Percentiles rank a stretch among this genome's conserved stretches.
These are phyloP conservation scores for Odontomachus brunneus DNA, from an alignment of 1,140 invertebrate genomes.

Conservation along the genomic window DNA sequence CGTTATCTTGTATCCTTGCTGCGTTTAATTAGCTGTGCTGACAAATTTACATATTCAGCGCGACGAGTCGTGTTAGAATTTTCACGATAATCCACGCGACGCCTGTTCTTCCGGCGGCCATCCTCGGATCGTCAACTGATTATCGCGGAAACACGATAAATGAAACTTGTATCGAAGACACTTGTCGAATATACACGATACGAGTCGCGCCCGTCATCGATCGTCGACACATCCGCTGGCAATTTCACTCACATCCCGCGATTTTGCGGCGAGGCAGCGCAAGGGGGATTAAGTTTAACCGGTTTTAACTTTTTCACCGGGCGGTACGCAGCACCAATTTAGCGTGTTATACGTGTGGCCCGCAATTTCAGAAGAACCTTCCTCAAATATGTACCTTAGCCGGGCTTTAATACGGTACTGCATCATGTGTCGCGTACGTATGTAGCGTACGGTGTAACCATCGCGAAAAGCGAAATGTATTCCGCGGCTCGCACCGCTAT, in stretches of 20 bases:
- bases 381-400: constrained; percentile 48
- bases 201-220: constrained; percentile 17
- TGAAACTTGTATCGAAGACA: constrained; percentile 1
- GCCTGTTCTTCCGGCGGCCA: not conserved
- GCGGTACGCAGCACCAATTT: constrained; percentile 16
- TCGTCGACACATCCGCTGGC: constrained; percentile 6
- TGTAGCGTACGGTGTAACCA: constrained; percentile 5
- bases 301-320: constrained; percentile 32
- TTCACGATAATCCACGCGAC: not conserved
- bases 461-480: constrained; percentile 7
- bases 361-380: constrained; percentile 55
- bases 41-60: constrained; percentile 31
- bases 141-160: not conserved
- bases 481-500: not conserved
- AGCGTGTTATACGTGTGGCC: constrained; percentile 42
- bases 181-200: constrained; percentile 7
- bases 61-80: constrained; percentile 25
- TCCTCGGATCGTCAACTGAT: too few species aligned
- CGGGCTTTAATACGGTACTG: constrained; percentile 39
- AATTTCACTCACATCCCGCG: too few species aligned
- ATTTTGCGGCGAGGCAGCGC: too few species aligned
- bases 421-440: not conserved
- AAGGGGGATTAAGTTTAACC: constrained; percentile 54
- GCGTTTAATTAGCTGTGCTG: constrained; percentile 54
- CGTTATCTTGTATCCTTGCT: constrained; percentile 31